Evolutionary conservation across 1,140 invertebrate species (phyloP), one percentile per base, ranked within the genome.

Genomic region (Monochamus saltuarius): DNA sequence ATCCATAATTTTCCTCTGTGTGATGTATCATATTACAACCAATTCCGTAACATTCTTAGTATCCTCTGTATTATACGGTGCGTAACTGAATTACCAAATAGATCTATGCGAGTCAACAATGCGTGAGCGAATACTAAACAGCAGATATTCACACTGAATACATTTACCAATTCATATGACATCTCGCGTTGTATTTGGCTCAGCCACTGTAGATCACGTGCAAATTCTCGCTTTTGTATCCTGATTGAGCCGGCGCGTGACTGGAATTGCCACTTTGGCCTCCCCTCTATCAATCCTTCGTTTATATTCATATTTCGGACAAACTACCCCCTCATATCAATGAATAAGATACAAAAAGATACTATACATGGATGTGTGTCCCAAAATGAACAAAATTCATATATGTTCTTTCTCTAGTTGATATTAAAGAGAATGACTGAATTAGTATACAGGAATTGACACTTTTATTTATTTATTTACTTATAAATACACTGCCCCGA

Each of bases 201-300:
- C 14, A 13, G 14, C 11, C 62, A 64, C 66, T 67, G 63, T 69
- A 61, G 68, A 70, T 70, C 70, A 68, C 63, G 70, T 65, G 68
- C 68, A 72, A 72, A 72, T 70, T 66, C 64, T 59, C 52, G 63
- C 62, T 67, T 72, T 72, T 72, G 70, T 72, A 50, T 58, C 54
- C 65, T 72, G 70, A 72, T 72, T 72, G 70, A 62, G 61, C 68
- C 52, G 53, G 58, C 70, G 70, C 70, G 70, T 72, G 70, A 70
- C 66, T 62, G 46, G 70, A 72, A 72, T 72, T 64, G 62, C 50
- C 55, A 58, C 61, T 64, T 63, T 61, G 56, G 59, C 34, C 57
- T 54, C 64, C 58, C 22, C 22, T 29, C 55, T 59, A 60, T 66
- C 64, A 66, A 66, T 62, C 58, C 61, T 56, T 57, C 42, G 59